Conservation (phyloP, 2,113 vertebrate genomes). For the Alaudala cheleensis region DNA sequence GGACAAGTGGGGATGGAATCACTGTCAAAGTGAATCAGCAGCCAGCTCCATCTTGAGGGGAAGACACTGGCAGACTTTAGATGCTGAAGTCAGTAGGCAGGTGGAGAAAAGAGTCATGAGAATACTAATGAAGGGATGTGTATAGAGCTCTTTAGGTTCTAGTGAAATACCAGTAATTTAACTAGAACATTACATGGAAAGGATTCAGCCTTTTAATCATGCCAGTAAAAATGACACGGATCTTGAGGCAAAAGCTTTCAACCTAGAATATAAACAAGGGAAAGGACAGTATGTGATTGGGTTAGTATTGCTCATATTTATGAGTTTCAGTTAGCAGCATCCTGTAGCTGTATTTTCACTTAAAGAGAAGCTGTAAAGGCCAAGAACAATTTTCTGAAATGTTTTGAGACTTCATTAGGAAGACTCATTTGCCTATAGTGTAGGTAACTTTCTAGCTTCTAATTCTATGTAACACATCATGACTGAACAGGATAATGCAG, state of each 20-base stretch:
- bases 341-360: neutral
- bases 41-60: neutral
- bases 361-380: neutral
- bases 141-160: neutral
- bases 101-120: neutral
- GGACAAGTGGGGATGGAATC: neutral
- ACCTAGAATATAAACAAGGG: neutral
- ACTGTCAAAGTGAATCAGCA: neutral
- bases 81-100: neutral
- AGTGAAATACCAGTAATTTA: neutral
- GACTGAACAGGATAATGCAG: neutral
- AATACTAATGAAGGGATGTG: neutral
- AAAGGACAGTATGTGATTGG: neutral
- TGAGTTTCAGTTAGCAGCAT: neutral
- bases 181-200: neutral
- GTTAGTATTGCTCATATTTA: neutral
- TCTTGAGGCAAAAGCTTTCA: neutral
- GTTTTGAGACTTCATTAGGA: neutral
- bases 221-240: neutral
- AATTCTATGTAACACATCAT: neutral
- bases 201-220: neutral
- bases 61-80: neutral
- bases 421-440: fast-evolving
- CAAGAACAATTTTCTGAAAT: neutral
- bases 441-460: neutral